Percentiles rank a stretch among this genome's conserved stretches.
These are phyloP conservation scores for Condylura cristata DNA, from an alignment of 2,113 vertebrate species.

Conservation along the genomic window DNA sequence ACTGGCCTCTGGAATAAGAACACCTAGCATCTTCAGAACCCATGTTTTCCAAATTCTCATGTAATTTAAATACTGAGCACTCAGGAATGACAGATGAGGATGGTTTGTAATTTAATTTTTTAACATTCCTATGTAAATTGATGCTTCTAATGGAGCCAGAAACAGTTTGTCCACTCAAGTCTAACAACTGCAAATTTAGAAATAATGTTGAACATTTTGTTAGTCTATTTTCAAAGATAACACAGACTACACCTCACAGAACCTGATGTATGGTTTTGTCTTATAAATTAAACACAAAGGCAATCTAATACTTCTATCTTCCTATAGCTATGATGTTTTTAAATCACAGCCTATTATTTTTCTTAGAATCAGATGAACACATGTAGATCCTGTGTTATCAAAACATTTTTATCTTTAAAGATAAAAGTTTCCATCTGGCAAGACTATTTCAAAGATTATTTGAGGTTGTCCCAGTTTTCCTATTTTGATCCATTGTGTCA, in stretches of 20 bases:
- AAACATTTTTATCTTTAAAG: not conserved
- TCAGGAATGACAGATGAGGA: not conserved
- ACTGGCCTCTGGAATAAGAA: not conserved
- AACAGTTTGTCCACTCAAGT: slow-evolving; percentile 13
- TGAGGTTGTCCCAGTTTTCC: not conserved
- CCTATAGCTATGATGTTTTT: not conserved
- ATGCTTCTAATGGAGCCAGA: slow-evolving; percentile 25
- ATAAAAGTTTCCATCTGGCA: not conserved
- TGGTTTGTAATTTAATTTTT: slow-evolving; percentile 20
- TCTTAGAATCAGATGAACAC: slow-evolving; percentile 22
- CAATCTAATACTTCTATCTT: not conserved
- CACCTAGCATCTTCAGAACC: not conserved
- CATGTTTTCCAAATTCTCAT: not conserved
- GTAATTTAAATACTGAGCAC: slow-evolving; percentile 7
- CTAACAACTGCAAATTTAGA: slow-evolving; percentile 38
- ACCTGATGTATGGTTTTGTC: not conserved
- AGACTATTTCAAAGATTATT: not conserved
- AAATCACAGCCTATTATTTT: not conserved
- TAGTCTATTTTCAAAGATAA: not conserved
- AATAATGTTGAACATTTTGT: slow-evolving; percentile 41
- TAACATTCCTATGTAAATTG: not conserved
- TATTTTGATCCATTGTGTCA: not conserved
- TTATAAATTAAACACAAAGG: slow-evolving; percentile 38
- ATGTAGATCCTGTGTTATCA: not conserved
- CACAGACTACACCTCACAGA: not conserved